phyloP scores from a whole-genome alignment of 2,797 vertebrate species.

The Carapus acus region DNA sequence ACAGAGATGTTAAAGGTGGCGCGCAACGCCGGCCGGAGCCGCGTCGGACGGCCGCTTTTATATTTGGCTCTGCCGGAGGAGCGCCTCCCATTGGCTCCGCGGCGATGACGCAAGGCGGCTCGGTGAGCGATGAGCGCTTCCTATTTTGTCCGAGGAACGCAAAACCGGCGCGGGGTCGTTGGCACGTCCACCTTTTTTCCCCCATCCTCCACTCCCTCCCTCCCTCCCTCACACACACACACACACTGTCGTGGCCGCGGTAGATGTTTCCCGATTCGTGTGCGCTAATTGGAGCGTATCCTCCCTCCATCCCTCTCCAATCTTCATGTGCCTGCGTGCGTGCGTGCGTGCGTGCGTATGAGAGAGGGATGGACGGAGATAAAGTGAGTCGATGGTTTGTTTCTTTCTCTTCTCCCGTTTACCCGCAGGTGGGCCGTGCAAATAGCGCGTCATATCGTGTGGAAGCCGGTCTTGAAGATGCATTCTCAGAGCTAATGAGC shows the following conservation, averaged over 20 bases:
- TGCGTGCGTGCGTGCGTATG: too few species aligned
- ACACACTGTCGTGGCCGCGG: too few species aligned
- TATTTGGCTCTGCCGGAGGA: conserved; percentile 50
- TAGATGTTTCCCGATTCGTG: background rate
- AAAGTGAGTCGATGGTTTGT: too few species aligned
- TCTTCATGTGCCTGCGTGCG: too few species aligned
- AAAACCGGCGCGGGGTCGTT: background rate
- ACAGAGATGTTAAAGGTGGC: background rate
- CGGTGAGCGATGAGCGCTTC: conserved; percentile 19
- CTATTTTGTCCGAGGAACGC: conserved; percentile 37
- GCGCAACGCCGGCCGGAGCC: conserved; percentile 9
- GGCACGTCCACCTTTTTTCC: background rate
- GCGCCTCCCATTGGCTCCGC: conserved; percentile 37
- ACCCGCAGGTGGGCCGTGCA: background rate
- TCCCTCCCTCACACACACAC: too few species aligned
- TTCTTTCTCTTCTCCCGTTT: background rate
- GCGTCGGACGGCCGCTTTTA: conserved; percentile 52
- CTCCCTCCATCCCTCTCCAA: too few species aligned
- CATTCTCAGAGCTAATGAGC: conserved; percentile 23
- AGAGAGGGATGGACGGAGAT: too few species aligned
- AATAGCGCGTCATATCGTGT: conserved; percentile 2
- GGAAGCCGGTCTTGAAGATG: background rate
- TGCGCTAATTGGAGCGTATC: too few species aligned
- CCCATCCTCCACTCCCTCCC: too few species aligned
- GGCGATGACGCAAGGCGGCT: conserved; percentile 57